Conservation (phyloP, 2,797 vertebrate species). For the Acipenser transmontanus region DNA sequence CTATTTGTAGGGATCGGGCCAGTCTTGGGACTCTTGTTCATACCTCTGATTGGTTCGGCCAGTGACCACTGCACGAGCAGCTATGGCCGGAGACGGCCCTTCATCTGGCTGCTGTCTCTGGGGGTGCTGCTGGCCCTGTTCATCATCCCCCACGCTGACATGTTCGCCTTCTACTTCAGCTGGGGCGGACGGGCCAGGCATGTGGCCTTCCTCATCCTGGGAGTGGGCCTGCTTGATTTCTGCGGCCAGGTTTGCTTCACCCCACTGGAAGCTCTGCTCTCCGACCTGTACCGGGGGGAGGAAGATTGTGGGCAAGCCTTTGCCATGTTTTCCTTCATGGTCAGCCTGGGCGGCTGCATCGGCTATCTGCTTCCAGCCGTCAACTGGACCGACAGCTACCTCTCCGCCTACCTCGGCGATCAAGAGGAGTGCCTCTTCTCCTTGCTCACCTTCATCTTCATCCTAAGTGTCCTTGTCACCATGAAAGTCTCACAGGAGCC, state of each 20-base stretch:
- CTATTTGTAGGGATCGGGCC: slow-evolving; percentile 60
- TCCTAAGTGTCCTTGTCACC: slow-evolving; percentile 62
- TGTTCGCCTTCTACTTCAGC: slow-evolving; percentile 49
- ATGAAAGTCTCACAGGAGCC: slow-evolving; percentile 64
- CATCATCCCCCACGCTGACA: slow-evolving; percentile 65
- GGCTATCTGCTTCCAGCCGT: slow-evolving; percentile 64
- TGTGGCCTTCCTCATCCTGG: slow-evolving; percentile 65
- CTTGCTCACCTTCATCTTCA: slow-evolving; percentile 64
- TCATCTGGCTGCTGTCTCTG: slow-evolving; percentile 68
- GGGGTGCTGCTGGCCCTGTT: slow-evolving; percentile 65
- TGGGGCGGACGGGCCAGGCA: slow-evolving; percentile 52
- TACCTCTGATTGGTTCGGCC: slow-evolving; percentile 71
- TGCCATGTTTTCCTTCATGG: slow-evolving; percentile 73
- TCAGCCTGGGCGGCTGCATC: slow-evolving; percentile 68
- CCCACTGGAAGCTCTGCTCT: slow-evolving; percentile 63
- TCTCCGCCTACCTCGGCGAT: slow-evolving; percentile 53
- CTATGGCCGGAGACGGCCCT: slow-evolving; percentile 65
- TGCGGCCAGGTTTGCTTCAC: slow-evolving; percentile 73
- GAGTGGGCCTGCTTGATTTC: slow-evolving; percentile 68
- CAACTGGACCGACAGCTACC: slow-evolving; percentile 60
- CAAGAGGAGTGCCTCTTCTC: slow-evolving; percentile 62
- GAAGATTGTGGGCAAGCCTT: slow-evolving; percentile 65
- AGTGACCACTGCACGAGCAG: slow-evolving; percentile 69
- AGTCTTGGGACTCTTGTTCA: slow-evolving; percentile 66
- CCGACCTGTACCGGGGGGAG: slow-evolving; percentile 60